Base-by-base conservation (phyloP, 2,888 invertebrate species). In the Noctuana brunneofusca region DNA sequence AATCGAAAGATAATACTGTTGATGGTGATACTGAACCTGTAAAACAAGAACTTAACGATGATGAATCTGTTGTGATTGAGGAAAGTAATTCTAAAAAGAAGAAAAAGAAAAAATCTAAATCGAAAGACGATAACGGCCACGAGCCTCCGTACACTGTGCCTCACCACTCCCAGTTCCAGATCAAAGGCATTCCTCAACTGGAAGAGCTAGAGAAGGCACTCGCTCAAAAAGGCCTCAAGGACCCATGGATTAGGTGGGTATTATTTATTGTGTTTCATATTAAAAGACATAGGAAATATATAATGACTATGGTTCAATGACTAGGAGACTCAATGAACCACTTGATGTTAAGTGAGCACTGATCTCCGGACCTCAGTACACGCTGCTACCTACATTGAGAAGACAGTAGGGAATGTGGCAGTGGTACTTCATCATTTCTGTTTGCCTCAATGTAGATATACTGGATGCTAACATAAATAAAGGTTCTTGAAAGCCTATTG, bases 181-280 rank as follows among this genome's bases (percentile, higher is more conserved):
- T 95, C 9, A 94, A 96, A 75, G 93, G 95, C 71, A 92, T 93
- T 22, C 94, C 95, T 0, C 83, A 95, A 72, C 83, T 97, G 53
- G 80, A 94, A 66, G 86, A 92, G 69, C 90, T 96, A 0, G 92
- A 95, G 79, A 86, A 92, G 66, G 93, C 93, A 0, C 89, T 97
- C 14, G 95, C 93, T 0, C 86, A 93, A 41, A 93, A 94, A 75
- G 97, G 97, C 3, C 84, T 97, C 1, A 94, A 93, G 66, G 97
- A 97, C 84, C 97, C 97, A 0, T 97, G 97, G 97, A 88, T 97
- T 56, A 94, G 97, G 95, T 95, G 0, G 9, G 12, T 12, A 12
- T 27, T 27, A 5, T 27, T 27, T 27, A 27, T 27, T 27, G 27
- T 27, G n/a, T n/a, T n/a, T n/a, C n/a, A n/a, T n/a, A n/a, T n/a